These are phyloP conservation scores for Drosophila mercatorum DNA, from an alignment of 2,888 invertebrate species.

Conservation along the genomic window DNA sequence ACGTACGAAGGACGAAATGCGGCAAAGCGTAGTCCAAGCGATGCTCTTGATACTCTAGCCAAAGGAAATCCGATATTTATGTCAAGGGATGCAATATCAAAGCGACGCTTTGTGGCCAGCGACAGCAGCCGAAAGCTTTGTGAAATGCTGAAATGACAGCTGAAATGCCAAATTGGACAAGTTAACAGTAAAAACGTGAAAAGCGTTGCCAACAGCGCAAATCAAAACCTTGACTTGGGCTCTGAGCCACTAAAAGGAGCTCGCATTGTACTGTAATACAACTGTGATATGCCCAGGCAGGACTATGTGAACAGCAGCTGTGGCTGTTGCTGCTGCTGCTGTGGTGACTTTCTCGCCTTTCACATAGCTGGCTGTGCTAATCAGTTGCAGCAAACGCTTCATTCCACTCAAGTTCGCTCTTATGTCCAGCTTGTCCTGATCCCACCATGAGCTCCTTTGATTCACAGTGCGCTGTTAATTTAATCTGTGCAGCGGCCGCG, in stretches of 20 bases:
- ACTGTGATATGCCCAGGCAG: slow-evolving; percentile 29
- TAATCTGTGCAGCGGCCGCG: slow-evolving; percentile 81
- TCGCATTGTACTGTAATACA: slow-evolving; percentile 2
- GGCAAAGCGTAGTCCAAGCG: slow-evolving; percentile 39
- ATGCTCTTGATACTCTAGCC: slow-evolving; percentile 48
- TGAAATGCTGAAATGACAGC: slow-evolving; percentile 62
- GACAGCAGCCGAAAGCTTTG: slow-evolving; percentile 45
- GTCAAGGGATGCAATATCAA: slow-evolving; percentile 78
- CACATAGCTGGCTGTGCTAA: slow-evolving; percentile 21
- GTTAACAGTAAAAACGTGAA: slow-evolving; percentile 28
- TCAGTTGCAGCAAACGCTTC: slow-evolving; percentile 37
- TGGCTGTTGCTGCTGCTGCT: slow-evolving; percentile 54
- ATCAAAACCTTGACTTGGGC: slow-evolving; percentile 50
- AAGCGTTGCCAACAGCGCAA: slow-evolving; percentile 44
- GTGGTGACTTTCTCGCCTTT: slow-evolving; percentile 75
- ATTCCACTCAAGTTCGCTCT: slow-evolving; percentile 41
- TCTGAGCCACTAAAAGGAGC: slow-evolving; percentile 15
- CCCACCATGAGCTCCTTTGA: slow-evolving; percentile 60
- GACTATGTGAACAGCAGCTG: slow-evolving; percentile 60
- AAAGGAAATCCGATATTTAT: slow-evolving; percentile 74
- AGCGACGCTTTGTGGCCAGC: slow-evolving; percentile 70
- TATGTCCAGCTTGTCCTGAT: slow-evolving; percentile 38
- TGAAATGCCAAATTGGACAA: slow-evolving; percentile 73
- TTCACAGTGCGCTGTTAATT: slow-evolving; percentile 74
- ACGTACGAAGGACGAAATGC: slow-evolving; percentile 23